Conservation (phyloP, 2,888 invertebrate genomes). For the Acanthosepion pharaonis region DNA sequence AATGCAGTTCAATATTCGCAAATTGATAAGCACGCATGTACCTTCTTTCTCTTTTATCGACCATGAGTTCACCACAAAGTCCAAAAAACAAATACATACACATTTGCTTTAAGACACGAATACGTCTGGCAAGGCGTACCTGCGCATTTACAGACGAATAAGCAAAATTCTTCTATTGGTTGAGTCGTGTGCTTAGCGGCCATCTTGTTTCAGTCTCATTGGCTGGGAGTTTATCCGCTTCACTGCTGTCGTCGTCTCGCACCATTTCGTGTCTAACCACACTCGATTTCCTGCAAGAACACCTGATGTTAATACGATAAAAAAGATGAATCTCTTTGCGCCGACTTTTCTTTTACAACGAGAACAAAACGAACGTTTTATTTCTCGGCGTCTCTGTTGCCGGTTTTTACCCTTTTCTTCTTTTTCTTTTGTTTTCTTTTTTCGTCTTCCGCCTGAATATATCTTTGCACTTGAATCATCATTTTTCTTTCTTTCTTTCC, state of each 20-base stretch:
- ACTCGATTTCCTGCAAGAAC: conserved; percentile 11
- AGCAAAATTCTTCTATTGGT: not conserved
- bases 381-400: not conserved
- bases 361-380: not conserved
- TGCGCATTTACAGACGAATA: not conserved
- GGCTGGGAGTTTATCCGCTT: not conserved
- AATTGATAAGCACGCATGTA: not conserved
- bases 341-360: not conserved
- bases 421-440: not conserved
- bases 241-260: not conserved
- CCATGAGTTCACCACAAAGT: not conserved
- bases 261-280: conserved; percentile 21
- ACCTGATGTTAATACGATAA: conserved; percentile 22
- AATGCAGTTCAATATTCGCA: not conserved
- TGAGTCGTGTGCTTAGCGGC: not conserved
- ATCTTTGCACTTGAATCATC: not conserved
- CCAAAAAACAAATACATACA: not conserved
- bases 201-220: not conserved
- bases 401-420: not conserved
- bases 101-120: not conserved
- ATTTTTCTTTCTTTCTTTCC: too few relatives aligned
- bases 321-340: not conserved
- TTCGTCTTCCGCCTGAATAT: not conserved
- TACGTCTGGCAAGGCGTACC: not conserved
- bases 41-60: not conserved